Conservation (phyloP, 2,888 invertebrate genomes). For the Rhyacophila evoluta region DNA sequence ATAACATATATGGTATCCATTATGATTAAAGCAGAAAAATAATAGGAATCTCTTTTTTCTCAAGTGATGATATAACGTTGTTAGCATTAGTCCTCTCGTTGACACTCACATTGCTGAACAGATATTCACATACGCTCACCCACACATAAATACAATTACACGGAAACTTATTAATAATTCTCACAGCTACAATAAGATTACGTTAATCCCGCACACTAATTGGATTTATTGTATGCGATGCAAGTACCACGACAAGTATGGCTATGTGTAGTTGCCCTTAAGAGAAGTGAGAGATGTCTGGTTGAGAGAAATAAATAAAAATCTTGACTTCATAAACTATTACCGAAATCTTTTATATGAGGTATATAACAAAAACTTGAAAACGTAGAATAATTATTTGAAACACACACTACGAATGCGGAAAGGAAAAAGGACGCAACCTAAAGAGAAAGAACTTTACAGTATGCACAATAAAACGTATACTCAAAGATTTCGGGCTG, state of each 20-base stretch:
- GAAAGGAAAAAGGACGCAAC: no score
- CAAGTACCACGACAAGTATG: constrained; percentile 4
- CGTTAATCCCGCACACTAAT: constrained; percentile 46
- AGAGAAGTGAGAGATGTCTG: constrained; percentile 20
- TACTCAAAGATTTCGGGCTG: no score
- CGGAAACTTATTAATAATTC: constrained; percentile 46
- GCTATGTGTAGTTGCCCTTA: not conserved
- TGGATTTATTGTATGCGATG: constrained; percentile 47
- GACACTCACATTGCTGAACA: not conserved
- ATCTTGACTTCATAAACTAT: no score
- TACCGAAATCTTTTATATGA: no score
- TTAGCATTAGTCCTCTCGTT: not conserved
- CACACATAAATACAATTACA: constrained; percentile 25
- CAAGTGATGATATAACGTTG: not conserved
- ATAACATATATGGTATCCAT: no score
- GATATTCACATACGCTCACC: not conserved
- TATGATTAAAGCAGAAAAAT: not conserved
- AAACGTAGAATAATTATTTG: no score
- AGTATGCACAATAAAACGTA: no score
- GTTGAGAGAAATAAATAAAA: no score
- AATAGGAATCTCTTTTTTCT: not conserved
- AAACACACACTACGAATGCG: no score
- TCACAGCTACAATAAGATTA: constrained; percentile 48
- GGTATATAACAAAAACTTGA: no score
- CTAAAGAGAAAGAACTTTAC: no score